Base-by-base conservation (phyloP, 2,888 invertebrate genomes). In the Kuschelorhynchus macadamiae region DNA sequence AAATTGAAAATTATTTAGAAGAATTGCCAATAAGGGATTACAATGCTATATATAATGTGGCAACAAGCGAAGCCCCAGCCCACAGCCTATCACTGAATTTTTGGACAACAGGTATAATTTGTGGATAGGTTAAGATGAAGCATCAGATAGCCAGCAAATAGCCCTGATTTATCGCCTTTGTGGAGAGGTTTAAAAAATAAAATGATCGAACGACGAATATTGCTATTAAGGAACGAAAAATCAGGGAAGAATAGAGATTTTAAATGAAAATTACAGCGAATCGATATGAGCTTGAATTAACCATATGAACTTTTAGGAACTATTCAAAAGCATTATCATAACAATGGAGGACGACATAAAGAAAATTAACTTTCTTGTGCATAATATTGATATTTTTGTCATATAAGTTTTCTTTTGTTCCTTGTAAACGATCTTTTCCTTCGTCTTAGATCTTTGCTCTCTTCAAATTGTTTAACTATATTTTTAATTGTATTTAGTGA, bases 41-140 rank as follows among this genome's bases (percentile, higher is more conserved):
- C n/a, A n/a, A n/a, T n/a, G n/a, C n/a, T n/a, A n/a, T n/a, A n/a
- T n/a, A n/a, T n/a, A n/a, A n/a, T n/a, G 5, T n/a, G n/a, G n/a
- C n/a, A n/a, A n/a, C n/a, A n/a, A n/a, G n/a, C n/a, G n/a, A n/a
- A n/a, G n/a, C n/a, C n/a, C n/a, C n/a, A n/a, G n/a, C n/a, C n/a
- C n/a, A n/a, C 11, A n/a, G 2, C 18, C 1, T 17, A 18, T 42
- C n/a, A n/a, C n/a, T n/a, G n/a, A n/a, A n/a, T n/a, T 46, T 18
- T 46, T 21, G 11, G 12, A 44, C 44, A 17, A 18, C 11, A 18
- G 8, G 42, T 44, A 25, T 44, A 18, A 44, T 46, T 20, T 46
- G 12, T 46, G 8, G 12, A 21, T 20, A 21, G n/a, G 2, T 11
- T 4, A 36, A 11, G 12, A 36, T 4, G 36, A 36, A 36, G 36